Evolutionary conservation across 2,888 invertebrate genomes (phyloP), one percentile per base, ranked within the genome.

Genomic region (Lithophane ornitopus): DNA sequence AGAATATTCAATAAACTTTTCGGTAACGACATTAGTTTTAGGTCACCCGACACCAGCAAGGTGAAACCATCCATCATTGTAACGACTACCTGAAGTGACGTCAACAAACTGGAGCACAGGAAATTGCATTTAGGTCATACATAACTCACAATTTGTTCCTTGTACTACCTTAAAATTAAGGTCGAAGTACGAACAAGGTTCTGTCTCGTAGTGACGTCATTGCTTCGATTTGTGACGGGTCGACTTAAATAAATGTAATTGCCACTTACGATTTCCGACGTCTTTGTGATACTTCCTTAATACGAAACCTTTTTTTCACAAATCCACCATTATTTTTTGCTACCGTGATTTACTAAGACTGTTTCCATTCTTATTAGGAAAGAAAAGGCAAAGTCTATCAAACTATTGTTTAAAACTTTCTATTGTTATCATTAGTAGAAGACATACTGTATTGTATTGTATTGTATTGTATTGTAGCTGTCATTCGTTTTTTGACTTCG

Each of bases 71-170:
- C 63, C 16, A 69, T 84, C 80, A 80, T 19, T n/a, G 56, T 71
- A 46, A 73, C 70, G 56, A 67, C 81, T 77, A 71, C 71, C 79
- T 78, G 78, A 26, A 79, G 74, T 74, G 78, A 26, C 82, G 75
- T 74, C 74, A 66, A 28, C 41, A 73, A 85, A 79, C 76, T 84
- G 12, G 87, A 58, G 61, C 85, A 76, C 39, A 70, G 74, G 85
- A 70, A 85, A 69, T 74, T 82, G 80, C 82, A 87, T 87, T 44
- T 73, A 78, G 87, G 87, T 85, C 85, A 34, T n/a, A 72, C 49
- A 76, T 84, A 67, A 73, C 59, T 84, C 77, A 76, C 62, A 19
- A 63, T 76, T 67, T 49, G 67, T 58, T 72, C 85, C 71, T 84
- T 75, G 65, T 34, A 34, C 34, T 69, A 59, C 58, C 58, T 62